These are phyloP conservation scores for Drosophila neotestacea DNA, from an alignment of 2,888 invertebrate species.

Conservation along the genomic window DNA sequence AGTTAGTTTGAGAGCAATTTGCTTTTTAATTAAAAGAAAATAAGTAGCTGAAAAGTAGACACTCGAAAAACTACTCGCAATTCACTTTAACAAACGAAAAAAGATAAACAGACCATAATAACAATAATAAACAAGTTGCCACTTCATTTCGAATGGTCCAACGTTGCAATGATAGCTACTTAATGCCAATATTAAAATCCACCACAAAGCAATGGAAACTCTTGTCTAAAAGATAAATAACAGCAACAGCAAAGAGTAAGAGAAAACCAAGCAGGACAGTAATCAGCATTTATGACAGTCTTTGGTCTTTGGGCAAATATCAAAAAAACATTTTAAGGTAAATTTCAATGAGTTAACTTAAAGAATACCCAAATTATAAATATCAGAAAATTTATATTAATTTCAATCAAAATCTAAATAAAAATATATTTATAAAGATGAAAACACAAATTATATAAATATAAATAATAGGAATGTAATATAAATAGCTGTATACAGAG, in stretches of 20 bases:
- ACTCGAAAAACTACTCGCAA: conserved; percentile 42
- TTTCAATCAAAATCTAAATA: background rate
- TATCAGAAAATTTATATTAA: background rate
- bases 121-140: conserved; percentile 79
- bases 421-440: background rate
- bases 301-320: conserved; percentile 22
- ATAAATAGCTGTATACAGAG: conserved; percentile 14
- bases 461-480: background rate
- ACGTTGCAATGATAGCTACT: conserved; percentile 67
- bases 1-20: conserved; percentile 61
- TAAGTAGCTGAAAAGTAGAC: conserved; percentile 54
- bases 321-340: conserved; percentile 13
- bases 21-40: conserved; percentile 79
- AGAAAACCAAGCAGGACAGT: conserved; percentile 19
- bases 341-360: background rate
- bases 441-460: background rate
- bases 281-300: conserved; percentile 74
- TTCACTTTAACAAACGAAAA: conserved; percentile 44
- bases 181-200: conserved; percentile 74
- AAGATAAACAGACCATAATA: conserved; percentile 71
- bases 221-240: conserved; percentile 58
- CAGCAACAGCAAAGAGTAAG: conserved; percentile 24
- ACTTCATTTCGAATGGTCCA: conserved; percentile 75
- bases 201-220: conserved; percentile 61
- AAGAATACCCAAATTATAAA: background rate